phyloP scores from a whole-genome alignment of 2,113 vertebrate genomes.

The Rhinichthys klamathensis region DNA sequence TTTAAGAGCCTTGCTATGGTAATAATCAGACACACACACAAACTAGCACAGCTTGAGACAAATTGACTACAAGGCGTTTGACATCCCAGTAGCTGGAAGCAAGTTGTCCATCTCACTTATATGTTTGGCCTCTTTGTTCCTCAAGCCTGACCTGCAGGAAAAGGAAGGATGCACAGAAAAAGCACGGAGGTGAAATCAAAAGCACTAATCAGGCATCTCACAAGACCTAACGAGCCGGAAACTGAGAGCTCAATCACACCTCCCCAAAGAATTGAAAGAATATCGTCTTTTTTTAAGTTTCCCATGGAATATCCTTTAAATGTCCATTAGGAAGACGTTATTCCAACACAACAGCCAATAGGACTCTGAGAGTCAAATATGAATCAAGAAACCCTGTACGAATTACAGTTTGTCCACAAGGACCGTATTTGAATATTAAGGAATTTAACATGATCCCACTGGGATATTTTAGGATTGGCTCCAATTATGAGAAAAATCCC shows the following conservation, averaged over 20 bases:
- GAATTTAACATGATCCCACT: neutral
- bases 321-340: neutral
- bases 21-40: slow-evolving; percentile 11
- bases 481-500: slow-evolving; percentile 4
- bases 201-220: slow-evolving; percentile 42
- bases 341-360: slow-evolving; percentile 7
- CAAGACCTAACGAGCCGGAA: slow-evolving; percentile 45
- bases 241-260: neutral
- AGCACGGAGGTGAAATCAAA: neutral
- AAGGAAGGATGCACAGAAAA: neutral
- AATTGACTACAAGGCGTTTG: slow-evolving; percentile 39
- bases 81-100: slow-evolving; percentile 33
- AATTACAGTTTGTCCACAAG: slow-evolving; percentile 2
- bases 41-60: slow-evolving; percentile 29
- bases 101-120: slow-evolving; percentile 1
- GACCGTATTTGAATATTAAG: neutral
- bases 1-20: slow-evolving; percentile 1
- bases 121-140: slow-evolving; percentile 32
- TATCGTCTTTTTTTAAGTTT: neutral
- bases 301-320: neutral
- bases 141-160: slow-evolving; percentile 1
- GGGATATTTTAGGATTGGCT: neutral
- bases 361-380: neutral
- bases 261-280: neutral
- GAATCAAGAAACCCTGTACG: neutral